Percentiles rank a stretch among this genome's conserved stretches.
These are phyloP conservation scores for Dynastes maya DNA, from an alignment of 2,888 invertebrate species.

Conservation along the genomic window DNA sequence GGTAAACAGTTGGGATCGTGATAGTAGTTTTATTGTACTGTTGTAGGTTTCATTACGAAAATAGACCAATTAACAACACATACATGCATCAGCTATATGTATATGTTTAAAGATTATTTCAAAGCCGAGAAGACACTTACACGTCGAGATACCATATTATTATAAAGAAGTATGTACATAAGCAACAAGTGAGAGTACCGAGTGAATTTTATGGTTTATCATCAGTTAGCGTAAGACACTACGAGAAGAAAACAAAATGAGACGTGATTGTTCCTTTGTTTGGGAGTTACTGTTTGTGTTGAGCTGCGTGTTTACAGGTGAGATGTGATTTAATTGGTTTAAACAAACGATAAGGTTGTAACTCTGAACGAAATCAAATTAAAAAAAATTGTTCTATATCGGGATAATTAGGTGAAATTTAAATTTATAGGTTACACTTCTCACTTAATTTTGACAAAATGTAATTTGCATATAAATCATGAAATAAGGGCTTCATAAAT, in stretches of 20 bases:
- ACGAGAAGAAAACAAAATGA: constrained; percentile 15
- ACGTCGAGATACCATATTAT: no score
- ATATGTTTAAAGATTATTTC: neutral
- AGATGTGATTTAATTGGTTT: neutral
- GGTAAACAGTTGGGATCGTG: constrained; percentile 8
- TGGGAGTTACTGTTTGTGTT: neutral
- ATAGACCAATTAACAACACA: constrained; percentile 10
- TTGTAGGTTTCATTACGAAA: constrained; percentile 1
- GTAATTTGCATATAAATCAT: no score
- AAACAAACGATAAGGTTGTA: neutral
- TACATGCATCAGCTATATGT: neutral
- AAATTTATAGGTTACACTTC: no score
- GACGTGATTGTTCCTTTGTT: neutral
- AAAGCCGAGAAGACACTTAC: neutral
- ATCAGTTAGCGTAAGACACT: neutral
- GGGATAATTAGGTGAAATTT: no score
- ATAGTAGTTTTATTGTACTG: constrained; percentile 24
- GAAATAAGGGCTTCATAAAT: no score
- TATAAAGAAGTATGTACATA: neutral
- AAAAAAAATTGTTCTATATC: no score
- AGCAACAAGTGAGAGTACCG: neutral
- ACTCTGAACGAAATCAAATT: no score
- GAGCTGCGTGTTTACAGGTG: constrained; percentile 1
- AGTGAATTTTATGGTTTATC: neutral
- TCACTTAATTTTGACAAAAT: no score